Evolutionary conservation across 2,113 vertebrate species (phyloP), one percentile per base, ranked within the genome.

Genomic region (Rhineura floridana): DNA sequence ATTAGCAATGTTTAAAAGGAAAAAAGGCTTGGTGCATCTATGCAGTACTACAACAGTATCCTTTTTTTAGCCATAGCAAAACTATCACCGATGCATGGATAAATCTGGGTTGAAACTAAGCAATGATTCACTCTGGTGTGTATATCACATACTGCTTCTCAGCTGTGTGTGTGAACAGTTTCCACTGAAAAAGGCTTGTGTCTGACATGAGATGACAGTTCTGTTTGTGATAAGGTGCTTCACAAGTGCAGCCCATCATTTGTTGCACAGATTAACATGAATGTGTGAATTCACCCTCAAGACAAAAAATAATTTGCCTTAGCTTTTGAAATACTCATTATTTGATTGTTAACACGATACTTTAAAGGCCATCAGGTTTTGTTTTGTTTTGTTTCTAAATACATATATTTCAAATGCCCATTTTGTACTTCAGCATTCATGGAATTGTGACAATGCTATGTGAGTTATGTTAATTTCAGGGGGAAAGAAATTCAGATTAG

Each of bases 1-100:
- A 96, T 95, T 95, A 95, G 91, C 91, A 92, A 6, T 94, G 84
- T 89, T 46, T 50, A n/a, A 19, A 44, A 46, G 76, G 23, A 72
- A 81, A 93, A 93, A 89, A 30, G 91, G 85, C 63, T 85, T 42
- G 10, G 0, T 79, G 39, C 91, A 85, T 85, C 50, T 79, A 86
- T 78, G 55, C 50, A 30, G n/a, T 84, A 36, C 5, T 62, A 2
- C 28, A 6, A 39, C 10, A 55, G 21, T 42, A 73, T 84, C 52
- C 1, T 46, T 70, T 44, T 85, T 42, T 72, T 33, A 55, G 4
- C 48, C 30, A 67, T 46, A 76, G 73, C 42, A 77, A 77, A 62
- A 77, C 55, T 39, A 39, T 25, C 28, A 36, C 33, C 44, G 36
- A 77, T 65, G 1, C 21, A 79, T 39, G 42, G 39, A 50, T 59